Percentiles rank a stretch among this genome's conserved stretches.
These are phyloP conservation scores for Brachystomella parvula DNA, from an alignment of 1,140 invertebrate genomes.

Conservation along the genomic window DNA sequence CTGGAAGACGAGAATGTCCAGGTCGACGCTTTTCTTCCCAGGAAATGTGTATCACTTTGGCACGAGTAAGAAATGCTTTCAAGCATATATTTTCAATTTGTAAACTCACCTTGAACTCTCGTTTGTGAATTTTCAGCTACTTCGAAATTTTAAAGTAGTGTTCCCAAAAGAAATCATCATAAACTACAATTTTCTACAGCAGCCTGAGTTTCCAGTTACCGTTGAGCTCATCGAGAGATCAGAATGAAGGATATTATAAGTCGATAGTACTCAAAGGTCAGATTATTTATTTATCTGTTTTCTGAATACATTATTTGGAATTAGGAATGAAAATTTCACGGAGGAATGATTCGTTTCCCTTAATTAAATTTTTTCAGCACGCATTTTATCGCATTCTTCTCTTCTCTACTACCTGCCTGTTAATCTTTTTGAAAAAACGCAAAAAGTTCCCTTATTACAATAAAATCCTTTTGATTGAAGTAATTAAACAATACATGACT, in stretches of 20 bases:
- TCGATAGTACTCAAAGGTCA: too few species aligned
- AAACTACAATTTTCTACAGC: conserved; percentile 13
- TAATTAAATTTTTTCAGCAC: too few species aligned
- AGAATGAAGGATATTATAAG: conserved; percentile 4
- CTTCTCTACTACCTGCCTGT: too few species aligned
- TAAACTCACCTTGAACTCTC: not conserved
- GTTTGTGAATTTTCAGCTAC: conserved; percentile 14
- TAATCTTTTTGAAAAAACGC: too few species aligned
- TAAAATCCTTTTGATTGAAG: too few species aligned
- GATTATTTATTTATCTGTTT: too few species aligned
- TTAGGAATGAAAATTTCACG: too few species aligned
- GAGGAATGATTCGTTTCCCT: too few species aligned
- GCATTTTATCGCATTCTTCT: too few species aligned
- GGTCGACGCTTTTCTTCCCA: conserved; percentile 60
- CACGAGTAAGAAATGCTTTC: not conserved
- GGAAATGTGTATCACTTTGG: not conserved
- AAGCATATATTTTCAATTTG: not conserved
- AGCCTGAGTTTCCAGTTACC: not conserved
- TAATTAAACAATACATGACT: too few species aligned
- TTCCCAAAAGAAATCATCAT: not conserved
- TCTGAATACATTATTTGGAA: too few species aligned
- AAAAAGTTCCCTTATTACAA: too few species aligned
- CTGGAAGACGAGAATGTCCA: conserved; percentile 70
- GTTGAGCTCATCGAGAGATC: not conserved
- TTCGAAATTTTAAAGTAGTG: conserved; percentile 18